A percentile compares a stretch with the other conserved stretches of the same genome.
Conservation (phyloP, 2,797 vertebrate genomes). For the Notoglanidium macrostoma region DNA sequence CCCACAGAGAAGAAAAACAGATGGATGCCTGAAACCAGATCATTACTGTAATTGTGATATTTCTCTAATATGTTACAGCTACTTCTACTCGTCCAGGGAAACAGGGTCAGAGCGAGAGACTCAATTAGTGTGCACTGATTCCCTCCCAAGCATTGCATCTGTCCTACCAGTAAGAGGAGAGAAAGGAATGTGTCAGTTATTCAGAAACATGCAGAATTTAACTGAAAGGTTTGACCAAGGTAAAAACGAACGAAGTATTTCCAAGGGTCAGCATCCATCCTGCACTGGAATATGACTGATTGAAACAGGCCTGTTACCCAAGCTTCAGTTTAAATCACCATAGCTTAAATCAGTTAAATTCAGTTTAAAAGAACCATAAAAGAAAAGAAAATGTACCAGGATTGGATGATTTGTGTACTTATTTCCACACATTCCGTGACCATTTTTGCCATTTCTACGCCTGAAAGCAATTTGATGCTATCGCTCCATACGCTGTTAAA, state of each 20-base stretch:
- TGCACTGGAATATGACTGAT: neutral
- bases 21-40: neutral
- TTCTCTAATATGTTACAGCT: neutral
- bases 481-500: neutral
- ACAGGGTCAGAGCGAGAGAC: neutral
- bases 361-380: neutral
- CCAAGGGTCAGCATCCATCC: neutral
- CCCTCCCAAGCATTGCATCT: neutral
- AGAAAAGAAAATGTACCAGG: neutral
- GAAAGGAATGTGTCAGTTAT: neutral
- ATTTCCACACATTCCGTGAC: neutral
- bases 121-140: neutral
- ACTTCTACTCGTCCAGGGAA: neutral
- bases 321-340: neutral
- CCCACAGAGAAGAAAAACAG: neutral
- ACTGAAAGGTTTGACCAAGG: neutral
- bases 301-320: neutral
- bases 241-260: neutral
- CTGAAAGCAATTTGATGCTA: constrained; percentile 22
- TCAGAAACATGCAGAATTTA: neutral
- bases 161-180: neutral
- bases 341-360: neutral
- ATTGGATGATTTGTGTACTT: neutral
- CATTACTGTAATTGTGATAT: neutral
- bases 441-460: neutral